These are phyloP conservation scores for Ardeotis arabs DNA, from an alignment of 2,113 vertebrate species.

Conservation along the genomic window DNA sequence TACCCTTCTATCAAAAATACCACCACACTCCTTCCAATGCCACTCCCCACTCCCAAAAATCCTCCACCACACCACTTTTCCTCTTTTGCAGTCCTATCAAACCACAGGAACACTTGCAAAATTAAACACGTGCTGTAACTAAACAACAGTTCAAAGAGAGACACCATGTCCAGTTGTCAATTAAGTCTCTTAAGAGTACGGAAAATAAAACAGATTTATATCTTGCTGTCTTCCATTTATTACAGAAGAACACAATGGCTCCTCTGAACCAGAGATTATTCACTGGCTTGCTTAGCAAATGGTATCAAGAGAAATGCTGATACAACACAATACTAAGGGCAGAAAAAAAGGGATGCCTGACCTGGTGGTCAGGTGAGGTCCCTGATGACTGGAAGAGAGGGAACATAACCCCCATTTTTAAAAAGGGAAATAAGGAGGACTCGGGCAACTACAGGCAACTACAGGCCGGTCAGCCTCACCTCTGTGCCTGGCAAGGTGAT, in stretches of 20 bases:
- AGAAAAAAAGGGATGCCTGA: not conserved
- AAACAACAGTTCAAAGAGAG: not conserved
- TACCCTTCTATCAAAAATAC: not conserved
- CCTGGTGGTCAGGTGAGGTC: no score
- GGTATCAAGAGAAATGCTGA: not conserved
- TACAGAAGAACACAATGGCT: not conserved
- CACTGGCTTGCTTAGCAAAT: not conserved
- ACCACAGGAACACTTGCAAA: not conserved
- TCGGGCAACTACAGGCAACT: no score
- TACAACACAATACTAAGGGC: not conserved
- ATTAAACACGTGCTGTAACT: not conserved
- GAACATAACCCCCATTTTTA: no score
- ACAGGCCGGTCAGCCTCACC: no score
- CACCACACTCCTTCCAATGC: not conserved
- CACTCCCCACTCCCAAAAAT: not conserved
- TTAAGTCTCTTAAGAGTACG: not conserved
- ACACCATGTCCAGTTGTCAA: not conserved
- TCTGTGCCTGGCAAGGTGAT: no score
- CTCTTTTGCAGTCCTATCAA: not conserved
- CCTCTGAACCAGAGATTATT: not conserved
- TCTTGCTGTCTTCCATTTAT: not conserved
- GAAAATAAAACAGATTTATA: not conserved
- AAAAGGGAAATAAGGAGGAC: no score
- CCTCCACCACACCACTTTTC: not conserved
- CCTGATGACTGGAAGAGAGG: no score